A percentile compares a stretch with the other conserved stretches of the same genome.
Conservation (phyloP, 2,113 vertebrate genomes). For the Rhegmatorhina hoffmannsi region DNA sequence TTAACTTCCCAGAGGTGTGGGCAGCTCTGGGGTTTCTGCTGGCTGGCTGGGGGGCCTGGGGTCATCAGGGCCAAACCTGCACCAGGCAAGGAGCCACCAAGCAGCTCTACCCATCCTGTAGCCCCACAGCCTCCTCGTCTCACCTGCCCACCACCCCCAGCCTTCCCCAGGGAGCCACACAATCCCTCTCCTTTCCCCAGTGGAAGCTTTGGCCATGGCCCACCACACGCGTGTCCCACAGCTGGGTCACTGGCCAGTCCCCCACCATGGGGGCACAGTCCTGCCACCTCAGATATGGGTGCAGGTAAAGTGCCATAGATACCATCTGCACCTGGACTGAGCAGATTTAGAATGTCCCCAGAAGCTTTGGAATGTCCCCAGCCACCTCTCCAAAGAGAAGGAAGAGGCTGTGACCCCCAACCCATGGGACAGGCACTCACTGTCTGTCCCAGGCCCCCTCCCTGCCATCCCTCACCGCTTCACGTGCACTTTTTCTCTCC, state of each 20-base stretch:
- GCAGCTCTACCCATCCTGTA: neutral
- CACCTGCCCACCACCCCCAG: neutral
- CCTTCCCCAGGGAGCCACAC: neutral
- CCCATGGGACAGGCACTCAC: neutral
- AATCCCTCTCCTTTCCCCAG: neutral
- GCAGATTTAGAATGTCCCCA: neutral
- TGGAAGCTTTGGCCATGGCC: accelerated
- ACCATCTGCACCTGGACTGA: neutral
- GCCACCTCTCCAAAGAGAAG: neutral
- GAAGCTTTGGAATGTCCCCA: neutral
- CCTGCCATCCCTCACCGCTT: neutral
- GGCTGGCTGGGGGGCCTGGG: neutral
- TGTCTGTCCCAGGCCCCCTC: neutral
- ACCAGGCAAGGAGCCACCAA: neutral
- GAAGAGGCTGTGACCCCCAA: neutral
- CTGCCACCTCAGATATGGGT: accelerated
- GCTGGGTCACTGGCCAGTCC: neutral
- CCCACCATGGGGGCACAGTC: accelerated
- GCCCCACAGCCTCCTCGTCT: neutral
- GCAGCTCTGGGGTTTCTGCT: neutral
- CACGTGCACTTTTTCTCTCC: neutral
- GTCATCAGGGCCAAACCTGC: neutral
- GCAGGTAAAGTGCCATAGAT: neutral
- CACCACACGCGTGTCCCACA: neutral
- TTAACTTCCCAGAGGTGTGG: accelerated